A percentile compares a stretch with the other conserved stretches of the same genome.
Conservation (phyloP, 2,797 vertebrate genomes). For the Fundulus diaphanus region DNA sequence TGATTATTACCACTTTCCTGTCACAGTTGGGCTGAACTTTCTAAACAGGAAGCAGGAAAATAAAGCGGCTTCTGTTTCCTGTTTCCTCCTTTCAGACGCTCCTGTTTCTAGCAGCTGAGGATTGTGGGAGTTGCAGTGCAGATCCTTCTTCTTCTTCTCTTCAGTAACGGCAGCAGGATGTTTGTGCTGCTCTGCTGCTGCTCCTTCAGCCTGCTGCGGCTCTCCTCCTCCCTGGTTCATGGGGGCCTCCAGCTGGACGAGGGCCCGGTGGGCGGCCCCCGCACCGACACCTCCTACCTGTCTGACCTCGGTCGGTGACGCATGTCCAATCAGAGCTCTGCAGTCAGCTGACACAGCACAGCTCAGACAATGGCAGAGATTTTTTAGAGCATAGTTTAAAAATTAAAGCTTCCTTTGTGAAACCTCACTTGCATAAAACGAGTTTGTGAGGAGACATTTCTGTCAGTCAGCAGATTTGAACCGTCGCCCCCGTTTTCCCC, state of each 20-base stretch:
- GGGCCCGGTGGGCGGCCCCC: constrained; percentile 32
- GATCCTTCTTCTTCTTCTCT: constrained; percentile 2
- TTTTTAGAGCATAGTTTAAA: no score
- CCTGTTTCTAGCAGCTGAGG: constrained; percentile 14
- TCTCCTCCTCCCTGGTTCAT: constrained; percentile 64
- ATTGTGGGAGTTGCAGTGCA: constrained; percentile 24
- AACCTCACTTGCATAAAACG: no score
- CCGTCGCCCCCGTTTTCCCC: no score
- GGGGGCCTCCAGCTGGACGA: constrained; percentile 60
- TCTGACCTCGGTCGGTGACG: constrained; percentile 67
- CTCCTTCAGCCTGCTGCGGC: constrained; percentile 60
- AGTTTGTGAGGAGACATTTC: no score
- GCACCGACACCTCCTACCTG: constrained; percentile 58
- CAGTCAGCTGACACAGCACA: not conserved
- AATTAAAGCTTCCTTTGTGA: no score
- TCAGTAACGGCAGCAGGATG: constrained; percentile 49
- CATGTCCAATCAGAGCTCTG: not conserved
- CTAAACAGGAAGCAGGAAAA: not conserved
- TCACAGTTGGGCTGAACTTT: not conserved
- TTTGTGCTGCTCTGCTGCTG: constrained; percentile 66
- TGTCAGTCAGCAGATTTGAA: no score
- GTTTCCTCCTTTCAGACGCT: not conserved
- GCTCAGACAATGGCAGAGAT: not conserved
- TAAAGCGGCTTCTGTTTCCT: not conserved
- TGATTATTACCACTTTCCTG: not conserved